phyloP scores from a whole-genome alignment of 35 echinoderm and acorn worm genomes.

The Strongylocentrotus purpuratus region DNA sequence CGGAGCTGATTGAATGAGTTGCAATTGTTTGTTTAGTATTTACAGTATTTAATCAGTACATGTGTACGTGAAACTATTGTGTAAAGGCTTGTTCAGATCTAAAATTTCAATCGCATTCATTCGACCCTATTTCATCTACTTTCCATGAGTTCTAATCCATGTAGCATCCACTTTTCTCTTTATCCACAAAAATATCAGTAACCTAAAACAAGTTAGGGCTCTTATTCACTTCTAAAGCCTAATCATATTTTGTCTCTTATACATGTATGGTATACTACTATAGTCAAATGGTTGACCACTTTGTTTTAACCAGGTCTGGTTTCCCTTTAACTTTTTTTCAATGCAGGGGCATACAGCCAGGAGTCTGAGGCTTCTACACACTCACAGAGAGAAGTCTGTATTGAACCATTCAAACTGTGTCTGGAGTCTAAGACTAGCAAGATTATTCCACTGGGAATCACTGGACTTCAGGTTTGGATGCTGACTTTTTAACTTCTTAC shows the following conservation, averaged over 20 bases:
- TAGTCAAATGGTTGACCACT: not conserved
- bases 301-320: not conserved
- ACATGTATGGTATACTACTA: not conserved
- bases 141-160: too few species aligned
- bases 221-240: too few species aligned
- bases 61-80: too few species aligned
- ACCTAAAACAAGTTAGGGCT: too few species aligned
- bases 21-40: too few species aligned
- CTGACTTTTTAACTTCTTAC: not conserved
- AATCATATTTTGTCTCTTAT: too few species aligned
- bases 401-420: conserved; percentile 72
- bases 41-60: too few species aligned
- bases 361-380: conserved; percentile 36
- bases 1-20: not conserved
- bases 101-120: too few species aligned
- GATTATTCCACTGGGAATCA: conserved; percentile 58
- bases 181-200: too few species aligned
- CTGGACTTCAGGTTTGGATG: conserved; percentile 78
- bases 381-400: conserved; percentile 72
- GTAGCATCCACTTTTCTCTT: too few species aligned
- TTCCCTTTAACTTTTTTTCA: not conserved
- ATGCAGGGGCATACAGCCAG: conserved; percentile 36
- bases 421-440: conserved; percentile 90
- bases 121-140: too few species aligned
- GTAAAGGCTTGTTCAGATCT: too few species aligned